Conservation (phyloP, 2,888 invertebrate species). For the Barypeithes pellucidus region DNA sequence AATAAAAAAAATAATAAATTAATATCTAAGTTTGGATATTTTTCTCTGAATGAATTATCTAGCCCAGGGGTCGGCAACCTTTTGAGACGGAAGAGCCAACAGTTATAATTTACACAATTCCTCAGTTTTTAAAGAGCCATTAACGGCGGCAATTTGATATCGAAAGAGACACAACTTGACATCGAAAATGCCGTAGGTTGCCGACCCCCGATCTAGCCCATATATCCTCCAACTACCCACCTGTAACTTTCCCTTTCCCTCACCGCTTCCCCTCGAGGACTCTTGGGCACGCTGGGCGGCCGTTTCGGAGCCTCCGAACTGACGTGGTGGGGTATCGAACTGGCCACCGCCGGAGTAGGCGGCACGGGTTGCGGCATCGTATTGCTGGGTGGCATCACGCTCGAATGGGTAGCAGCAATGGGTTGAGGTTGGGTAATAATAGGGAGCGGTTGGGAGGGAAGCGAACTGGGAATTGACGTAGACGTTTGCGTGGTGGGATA, state of each 20-base stretch:
- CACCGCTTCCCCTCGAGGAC: slow-evolving; percentile 49
- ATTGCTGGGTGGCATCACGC: slow-evolving; percentile 23
- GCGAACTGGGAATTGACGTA: slow-evolving; percentile 48
- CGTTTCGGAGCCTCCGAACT: slow-evolving; percentile 37
- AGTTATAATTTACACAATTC: too few species aligned
- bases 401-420: slow-evolving; percentile 30
- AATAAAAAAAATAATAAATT: background rate
- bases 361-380: slow-evolving; percentile 6
- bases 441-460: slow-evolving; percentile 45
- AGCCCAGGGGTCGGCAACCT: too few species aligned
- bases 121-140: too few species aligned
- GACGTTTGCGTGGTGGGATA: slow-evolving; percentile 50
- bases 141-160: too few species aligned
- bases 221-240: slow-evolving; percentile 70
- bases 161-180: too few species aligned
- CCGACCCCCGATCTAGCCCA: too few species aligned
- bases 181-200: too few species aligned
- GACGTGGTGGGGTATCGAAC: slow-evolving; percentile 25
- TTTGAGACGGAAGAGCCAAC: too few species aligned
- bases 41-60: too few species aligned
- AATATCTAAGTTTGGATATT: too few species aligned
- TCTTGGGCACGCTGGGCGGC: slow-evolving; percentile 45
- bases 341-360: slow-evolving; percentile 19
- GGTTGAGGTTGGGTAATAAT: slow-evolving; percentile 38
- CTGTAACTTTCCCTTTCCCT: slow-evolving; percentile 91